These are phyloP conservation scores for Pentamera pediparva DNA, from an alignment of 53 echinoderm and acorn worm species.

Conservation along the genomic window DNA sequence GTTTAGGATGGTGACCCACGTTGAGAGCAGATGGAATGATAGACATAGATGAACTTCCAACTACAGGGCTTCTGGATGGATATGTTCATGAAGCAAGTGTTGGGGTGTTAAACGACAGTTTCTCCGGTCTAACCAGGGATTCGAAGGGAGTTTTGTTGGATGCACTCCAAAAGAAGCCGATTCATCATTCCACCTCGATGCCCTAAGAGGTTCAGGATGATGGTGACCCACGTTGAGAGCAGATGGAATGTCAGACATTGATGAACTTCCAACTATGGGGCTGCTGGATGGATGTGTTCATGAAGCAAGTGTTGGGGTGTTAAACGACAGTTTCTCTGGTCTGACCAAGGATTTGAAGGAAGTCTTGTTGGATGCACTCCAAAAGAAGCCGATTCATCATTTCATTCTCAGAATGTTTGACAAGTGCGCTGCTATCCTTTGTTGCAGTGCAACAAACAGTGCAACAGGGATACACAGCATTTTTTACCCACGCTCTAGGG, in stretches of 20 bases:
- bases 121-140: too few species aligned
- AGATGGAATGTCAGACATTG: neutral
- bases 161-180: neutral
- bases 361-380: too few species aligned
- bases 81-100: neutral
- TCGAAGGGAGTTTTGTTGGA: too few species aligned
- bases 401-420: neutral
- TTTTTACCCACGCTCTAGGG: neutral
- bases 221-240: neutral
- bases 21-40: neutral
- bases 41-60: neutral
- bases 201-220: neutral
- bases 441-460: too few species aligned
- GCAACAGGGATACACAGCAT: neutral
- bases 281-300: neutral
- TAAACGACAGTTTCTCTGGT: too few species aligned
- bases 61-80: neutral
- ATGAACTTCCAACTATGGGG: neutral
- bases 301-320: neutral
- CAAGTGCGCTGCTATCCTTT: neutral
- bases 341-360: too few species aligned
- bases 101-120: too few species aligned
- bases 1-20: too few species aligned
- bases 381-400: neutral
- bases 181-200: neutral